Conservation (phyloP, 2,113 vertebrate species). For the Misgurnus mizolepis region DNA sequence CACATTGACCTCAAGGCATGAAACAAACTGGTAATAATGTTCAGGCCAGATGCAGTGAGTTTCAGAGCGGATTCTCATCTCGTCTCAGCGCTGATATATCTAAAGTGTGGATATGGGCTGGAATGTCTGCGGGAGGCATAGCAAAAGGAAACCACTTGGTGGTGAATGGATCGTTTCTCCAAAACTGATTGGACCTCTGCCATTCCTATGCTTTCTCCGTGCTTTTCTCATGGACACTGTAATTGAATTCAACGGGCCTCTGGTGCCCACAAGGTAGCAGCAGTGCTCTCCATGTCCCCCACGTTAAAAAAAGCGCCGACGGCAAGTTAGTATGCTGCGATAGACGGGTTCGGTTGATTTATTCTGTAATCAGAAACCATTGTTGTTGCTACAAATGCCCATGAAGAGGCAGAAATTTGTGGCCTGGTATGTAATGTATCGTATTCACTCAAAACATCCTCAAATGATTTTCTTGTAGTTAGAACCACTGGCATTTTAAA, state of each 20-base stretch:
- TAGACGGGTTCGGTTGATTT: slow-evolving; percentile 38
- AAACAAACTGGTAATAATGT: slow-evolving; percentile 52
- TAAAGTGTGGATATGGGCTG: slow-evolving; percentile 46
- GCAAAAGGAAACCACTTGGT: slow-evolving; percentile 29
- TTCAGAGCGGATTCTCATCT: slow-evolving; percentile 44
- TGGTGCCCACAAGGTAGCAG: slow-evolving; percentile 56
- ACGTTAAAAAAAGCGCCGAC: neutral
- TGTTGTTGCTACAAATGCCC: slow-evolving; percentile 31
- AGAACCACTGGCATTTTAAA: slow-evolving; percentile 32
- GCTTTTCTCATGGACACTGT: neutral
- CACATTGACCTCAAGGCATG: slow-evolving; percentile 53
- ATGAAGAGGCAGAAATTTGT: slow-evolving; percentile 19
- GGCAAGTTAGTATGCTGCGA: neutral
- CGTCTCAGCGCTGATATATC: slow-evolving; percentile 36
- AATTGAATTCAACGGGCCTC: slow-evolving; percentile 17
- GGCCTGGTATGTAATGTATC: slow-evolving; percentile 35
- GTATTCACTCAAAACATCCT: slow-evolving; percentile 34
- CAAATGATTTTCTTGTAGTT: slow-evolving; percentile 28
- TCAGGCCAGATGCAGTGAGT: slow-evolving; percentile 43
- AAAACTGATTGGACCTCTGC: slow-evolving; percentile 38
- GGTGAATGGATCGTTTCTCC: slow-evolving; percentile 47
- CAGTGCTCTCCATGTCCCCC: slow-evolving; percentile 32
- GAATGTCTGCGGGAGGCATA: slow-evolving; percentile 37
- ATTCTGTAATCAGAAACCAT: slow-evolving; percentile 52
- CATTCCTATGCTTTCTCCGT: slow-evolving; percentile 18